Base-by-base conservation (phyloP, 2,797 vertebrate species). In the Alauda arvensis region DNA sequence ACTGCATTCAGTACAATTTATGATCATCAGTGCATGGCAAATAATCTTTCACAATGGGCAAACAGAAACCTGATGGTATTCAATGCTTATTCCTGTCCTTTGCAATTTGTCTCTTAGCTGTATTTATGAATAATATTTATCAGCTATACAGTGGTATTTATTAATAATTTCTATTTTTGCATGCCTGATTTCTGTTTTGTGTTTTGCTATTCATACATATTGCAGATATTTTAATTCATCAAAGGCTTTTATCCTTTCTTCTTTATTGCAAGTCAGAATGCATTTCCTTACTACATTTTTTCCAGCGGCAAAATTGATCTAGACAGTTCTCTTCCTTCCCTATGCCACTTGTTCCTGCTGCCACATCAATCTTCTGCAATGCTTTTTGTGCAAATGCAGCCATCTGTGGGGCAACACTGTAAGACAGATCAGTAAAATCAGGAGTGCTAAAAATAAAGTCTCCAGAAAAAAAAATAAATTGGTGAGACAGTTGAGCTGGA, bases 371-470 rank as follows among this genome's bases (percentile, higher is more conserved):
- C 85, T 81, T 90, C 66, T 72, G 48, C 67, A 71, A 65, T 45
- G 74, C 24, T 87, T 92, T 90, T 83, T 76, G 77, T 87, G 83
- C 67, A 91, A 83, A 90, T 72, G 79, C 59, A 87, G 56, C 74
- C 77, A 85, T 83, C 85, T 92, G 85, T 85, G 90, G 90, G 93
- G 83, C 90, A 94, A 91, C 53, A 76, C 49, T 72, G 63, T 62
- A 85, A 83, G n/a, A 87, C 37, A 61, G 48, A 91, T 69, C 42
- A 56, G 74, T 83, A 83, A 87, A 91, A 83, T 60, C 59, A 69
- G 25, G 21, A n/a, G 15, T 53, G 42, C 80, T 90, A 90, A 91
- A 92, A 85, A 93, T 85, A 92, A 87, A 83, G 29, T 81, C 74
- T 72, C n/a, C 40, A 62, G 31, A 8, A 67, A 76, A 75, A 87